A percentile compares a stretch with the other conserved stretches of the same genome.
Evolutionary conservation across 2,888 invertebrate species (phyloP).

Genomic region (Harpalus rubripes): DNA sequence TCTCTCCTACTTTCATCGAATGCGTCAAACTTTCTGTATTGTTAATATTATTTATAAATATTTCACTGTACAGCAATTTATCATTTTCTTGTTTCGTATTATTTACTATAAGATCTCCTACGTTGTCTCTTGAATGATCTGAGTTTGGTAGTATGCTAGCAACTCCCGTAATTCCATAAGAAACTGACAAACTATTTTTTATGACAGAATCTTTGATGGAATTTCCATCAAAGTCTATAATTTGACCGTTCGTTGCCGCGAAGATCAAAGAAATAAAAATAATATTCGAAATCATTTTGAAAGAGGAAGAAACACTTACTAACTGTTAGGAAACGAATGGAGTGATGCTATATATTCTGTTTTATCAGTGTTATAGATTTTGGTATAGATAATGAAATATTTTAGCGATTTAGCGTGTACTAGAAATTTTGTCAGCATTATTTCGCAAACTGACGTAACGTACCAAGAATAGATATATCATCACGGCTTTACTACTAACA

Average conservation of each 20-base stretch:
- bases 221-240: not conserved
- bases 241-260: not conserved
- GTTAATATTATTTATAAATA: constrained; percentile 28
- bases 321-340: no score
- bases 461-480: no score
- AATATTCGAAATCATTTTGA: no score
- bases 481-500: no score
- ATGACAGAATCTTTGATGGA: not conserved
- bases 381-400: no score
- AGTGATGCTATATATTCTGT: constrained; percentile 18
- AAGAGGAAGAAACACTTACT: no score
- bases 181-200: constrained; percentile 4
- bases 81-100: constrained; percentile 12
- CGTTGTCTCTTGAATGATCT: not conserved
- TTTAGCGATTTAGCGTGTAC: no score
- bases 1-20: not conserved
- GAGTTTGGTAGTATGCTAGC: not conserved
- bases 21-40: not conserved
- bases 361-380: not conserved
- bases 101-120: not conserved
- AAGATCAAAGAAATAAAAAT: not conserved
- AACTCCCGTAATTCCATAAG: not conserved
- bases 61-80: constrained; percentile 40
- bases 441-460: no score
- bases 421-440: no score